A percentile compares a stretch with the other conserved stretches of the same genome.
These are phyloP conservation scores for Copidosoma aretas DNA, from an alignment of 2,888 invertebrate genomes.

Conservation along the genomic window DNA sequence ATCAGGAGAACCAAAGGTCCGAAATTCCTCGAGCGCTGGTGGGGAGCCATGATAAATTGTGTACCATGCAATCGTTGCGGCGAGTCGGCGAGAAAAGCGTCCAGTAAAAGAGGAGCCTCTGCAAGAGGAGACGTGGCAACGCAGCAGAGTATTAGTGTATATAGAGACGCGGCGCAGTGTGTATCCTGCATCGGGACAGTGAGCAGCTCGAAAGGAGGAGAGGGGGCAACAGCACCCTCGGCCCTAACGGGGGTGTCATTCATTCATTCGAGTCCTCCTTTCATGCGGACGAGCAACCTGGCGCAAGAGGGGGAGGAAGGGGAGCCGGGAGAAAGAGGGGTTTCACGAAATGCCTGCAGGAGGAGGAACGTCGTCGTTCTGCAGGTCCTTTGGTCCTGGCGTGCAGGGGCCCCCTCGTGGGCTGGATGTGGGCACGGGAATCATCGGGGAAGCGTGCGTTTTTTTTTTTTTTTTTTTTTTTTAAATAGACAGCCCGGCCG, in stretches of 20 bases:
- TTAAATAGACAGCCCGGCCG: no score
- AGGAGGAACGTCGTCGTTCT: not conserved
- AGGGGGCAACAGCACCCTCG: constrained; percentile 29
- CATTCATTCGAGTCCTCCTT: constrained; percentile 11
- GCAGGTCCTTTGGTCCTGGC: not conserved
- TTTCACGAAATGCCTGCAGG: constrained; percentile 25
- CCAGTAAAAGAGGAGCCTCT: not conserved
- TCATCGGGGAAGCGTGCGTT: not conserved
- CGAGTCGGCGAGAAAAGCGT: not conserved
- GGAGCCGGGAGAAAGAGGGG: constrained; percentile 13
- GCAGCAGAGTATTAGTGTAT: no score
- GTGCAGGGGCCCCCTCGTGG: not conserved
- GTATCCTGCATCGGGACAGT: not conserved
- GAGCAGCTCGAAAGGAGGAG: not conserved
- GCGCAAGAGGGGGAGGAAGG: constrained; percentile 2
- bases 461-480: not conserved
- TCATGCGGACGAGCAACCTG: constrained; percentile 29
- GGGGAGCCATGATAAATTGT: constrained; percentile 7
- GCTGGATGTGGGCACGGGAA: not conserved
- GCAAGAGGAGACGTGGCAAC: constrained; percentile 48
- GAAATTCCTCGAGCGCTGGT: not conserved
- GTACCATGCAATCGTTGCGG: constrained; percentile 6
- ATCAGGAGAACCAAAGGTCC: no score
- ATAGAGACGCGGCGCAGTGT: constrained; percentile 49
- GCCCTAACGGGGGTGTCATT: constrained; percentile 55